A percentile compares a stretch with the other conserved stretches of the same genome.
Evolutionary conservation across 1,140 invertebrate genomes (phyloP).

Genomic region (Heliconius hewitsoni): DNA sequence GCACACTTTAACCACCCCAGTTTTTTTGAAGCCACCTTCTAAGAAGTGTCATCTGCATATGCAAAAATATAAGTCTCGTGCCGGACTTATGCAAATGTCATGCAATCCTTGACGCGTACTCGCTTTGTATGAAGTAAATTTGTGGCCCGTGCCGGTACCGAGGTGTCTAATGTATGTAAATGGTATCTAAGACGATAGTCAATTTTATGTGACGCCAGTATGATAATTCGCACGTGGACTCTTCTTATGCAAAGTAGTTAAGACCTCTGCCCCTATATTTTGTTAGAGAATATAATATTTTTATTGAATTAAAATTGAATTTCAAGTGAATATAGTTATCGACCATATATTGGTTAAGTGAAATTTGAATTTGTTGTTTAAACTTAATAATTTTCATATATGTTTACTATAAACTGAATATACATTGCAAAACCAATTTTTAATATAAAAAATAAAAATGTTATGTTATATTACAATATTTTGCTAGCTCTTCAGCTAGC

Average conservation of each 20-base stretch:
- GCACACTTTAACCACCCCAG: constrained; percentile 9
- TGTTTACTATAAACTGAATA: too few species aligned
- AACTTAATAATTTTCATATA: neutral
- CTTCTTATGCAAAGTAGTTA: constrained; percentile 72
- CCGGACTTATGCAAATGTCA: constrained; percentile 74
- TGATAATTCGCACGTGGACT: constrained; percentile 76
- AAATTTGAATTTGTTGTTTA: neutral
- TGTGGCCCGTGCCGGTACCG: constrained; percentile 59
- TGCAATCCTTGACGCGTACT: constrained; percentile 59
- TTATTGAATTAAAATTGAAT: constrained; percentile 10
- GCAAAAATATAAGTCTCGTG: constrained; percentile 78
- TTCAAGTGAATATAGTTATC: neutral
- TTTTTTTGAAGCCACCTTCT: constrained; percentile 55
- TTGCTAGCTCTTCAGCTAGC: too few species aligned
- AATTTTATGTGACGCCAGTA: constrained; percentile 51
- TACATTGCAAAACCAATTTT: neutral
- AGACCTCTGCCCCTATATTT: constrained; percentile 24
- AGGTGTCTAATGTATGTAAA: constrained; percentile 62
- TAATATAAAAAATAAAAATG: neutral
- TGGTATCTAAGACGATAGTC: constrained; percentile 58
- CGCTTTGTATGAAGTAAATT: constrained; percentile 48
- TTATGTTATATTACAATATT: neutral
- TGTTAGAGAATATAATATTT: constrained; percentile 15
- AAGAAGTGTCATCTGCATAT: constrained; percentile 75
- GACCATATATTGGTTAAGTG: neutral